Percentiles rank a stretch among this genome's conserved stretches.
Evolutionary conservation across 1,140 invertebrate species (phyloP).

Genomic region (Proctacanthus coquilletti): DNA sequence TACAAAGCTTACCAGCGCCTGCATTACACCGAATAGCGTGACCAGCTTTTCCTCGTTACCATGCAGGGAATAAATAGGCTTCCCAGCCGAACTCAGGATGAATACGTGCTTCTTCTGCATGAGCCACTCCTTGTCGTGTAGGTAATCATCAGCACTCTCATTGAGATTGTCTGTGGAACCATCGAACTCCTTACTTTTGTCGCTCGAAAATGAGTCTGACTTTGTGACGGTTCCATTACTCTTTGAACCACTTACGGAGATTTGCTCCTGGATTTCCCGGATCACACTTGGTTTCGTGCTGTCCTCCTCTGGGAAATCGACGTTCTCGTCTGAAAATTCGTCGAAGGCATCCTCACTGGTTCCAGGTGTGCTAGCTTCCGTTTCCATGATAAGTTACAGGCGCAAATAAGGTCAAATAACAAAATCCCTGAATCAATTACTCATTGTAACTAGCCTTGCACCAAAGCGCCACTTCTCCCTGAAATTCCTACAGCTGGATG

Average conservation of each 20-base stretch:
- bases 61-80: conserved; percentile 91
- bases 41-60: conserved; percentile 90
- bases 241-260: neutral
- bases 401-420: too few species aligned
- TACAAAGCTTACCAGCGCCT: conserved; percentile 85
- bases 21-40: conserved; percentile 88
- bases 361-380: neutral
- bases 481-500: too few species aligned
- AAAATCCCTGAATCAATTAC: too few species aligned
- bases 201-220: conserved; percentile 4
- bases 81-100: conserved; percentile 85
- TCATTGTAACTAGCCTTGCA: too few species aligned
- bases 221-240: conserved; percentile 2
- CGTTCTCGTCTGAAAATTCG: neutral
- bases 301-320: conserved; percentile 7
- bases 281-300: conserved; percentile 2
- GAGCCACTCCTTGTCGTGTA: conserved; percentile 52
- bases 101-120: conserved; percentile 83
- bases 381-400: too few species aligned
- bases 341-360: neutral
- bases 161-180: conserved; percentile 5
- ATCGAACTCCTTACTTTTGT: conserved; percentile 2
- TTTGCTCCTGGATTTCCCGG: neutral
- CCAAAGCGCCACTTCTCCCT: too few species aligned
- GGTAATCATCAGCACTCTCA: conserved; percentile 34